A percentile compares a stretch with the other conserved stretches of the same genome.
phyloP scores from a whole-genome alignment of 2,888 invertebrate species.

The Sthenelais limicola region DNA sequence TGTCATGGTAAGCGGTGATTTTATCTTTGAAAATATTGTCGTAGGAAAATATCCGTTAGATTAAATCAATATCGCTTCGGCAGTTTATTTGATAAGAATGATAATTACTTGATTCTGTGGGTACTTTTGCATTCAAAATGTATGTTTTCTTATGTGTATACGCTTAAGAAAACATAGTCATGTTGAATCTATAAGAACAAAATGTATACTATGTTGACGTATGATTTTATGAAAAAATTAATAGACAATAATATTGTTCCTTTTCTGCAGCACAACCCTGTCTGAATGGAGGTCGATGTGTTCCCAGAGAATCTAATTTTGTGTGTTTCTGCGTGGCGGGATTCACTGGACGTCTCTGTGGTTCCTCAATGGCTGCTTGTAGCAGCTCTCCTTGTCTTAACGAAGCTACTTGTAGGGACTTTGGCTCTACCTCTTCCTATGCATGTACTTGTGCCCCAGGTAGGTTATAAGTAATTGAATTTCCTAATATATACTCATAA shows the following conservation, averaged over 20 bases:
- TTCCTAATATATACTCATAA: too few relatives aligned
- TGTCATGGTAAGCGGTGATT: conserved; percentile 49
- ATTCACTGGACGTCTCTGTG: conserved; percentile 47
- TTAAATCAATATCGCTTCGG: too few relatives aligned
- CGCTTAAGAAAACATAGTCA: not conserved
- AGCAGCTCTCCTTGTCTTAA: conserved; percentile 47
- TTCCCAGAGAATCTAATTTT: conserved; percentile 29
- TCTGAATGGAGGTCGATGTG: conserved; percentile 49
- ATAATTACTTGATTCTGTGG: not conserved
- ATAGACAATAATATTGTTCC: not conserved
- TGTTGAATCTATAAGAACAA: not conserved
- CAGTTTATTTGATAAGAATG: too few relatives aligned
- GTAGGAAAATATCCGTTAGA: too few relatives aligned
- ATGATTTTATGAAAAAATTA: not conserved
- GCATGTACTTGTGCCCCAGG: conserved; percentile 47
- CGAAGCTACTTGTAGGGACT: conserved; percentile 45
- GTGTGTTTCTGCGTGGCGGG: conserved; percentile 46
- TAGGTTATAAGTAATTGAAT: conserved; percentile 16
- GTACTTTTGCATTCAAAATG: not conserved
- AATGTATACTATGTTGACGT: not conserved
- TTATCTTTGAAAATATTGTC: too few relatives aligned
- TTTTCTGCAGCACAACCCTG: conserved; percentile 48
- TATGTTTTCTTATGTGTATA: not conserved
- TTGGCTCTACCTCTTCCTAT: conserved; percentile 23
- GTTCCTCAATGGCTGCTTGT: conserved; percentile 44